A percentile compares a stretch with the other conserved stretches of the same genome.
These are phyloP conservation scores for Fopius arisanus DNA, from an alignment of 1,140 invertebrate species.

Conservation along the genomic window DNA sequence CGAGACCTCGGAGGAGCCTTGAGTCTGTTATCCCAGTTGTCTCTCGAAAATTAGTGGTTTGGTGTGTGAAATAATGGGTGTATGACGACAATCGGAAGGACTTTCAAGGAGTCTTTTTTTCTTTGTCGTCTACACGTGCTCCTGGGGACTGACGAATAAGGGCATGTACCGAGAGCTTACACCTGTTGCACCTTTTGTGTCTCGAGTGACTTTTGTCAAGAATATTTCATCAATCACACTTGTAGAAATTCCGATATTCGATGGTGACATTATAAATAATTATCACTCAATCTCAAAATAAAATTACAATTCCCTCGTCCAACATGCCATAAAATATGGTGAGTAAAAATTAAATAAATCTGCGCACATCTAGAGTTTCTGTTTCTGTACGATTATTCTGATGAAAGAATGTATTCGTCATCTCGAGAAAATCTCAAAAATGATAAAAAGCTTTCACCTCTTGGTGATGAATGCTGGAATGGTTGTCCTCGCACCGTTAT, in stretches of 20 bases:
- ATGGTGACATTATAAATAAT: too few relatives aligned
- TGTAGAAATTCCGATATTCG: neutral
- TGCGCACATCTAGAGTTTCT: too few relatives aligned
- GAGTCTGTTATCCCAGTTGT: too few relatives aligned
- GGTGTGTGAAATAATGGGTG: too few relatives aligned
- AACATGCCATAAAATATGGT: too few relatives aligned
- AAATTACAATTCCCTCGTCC: too few relatives aligned
- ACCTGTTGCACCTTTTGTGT: neutral
- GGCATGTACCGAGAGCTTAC: constrained; percentile 23
- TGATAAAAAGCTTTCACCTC: constrained; percentile 17
- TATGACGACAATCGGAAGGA: constrained; percentile 11
- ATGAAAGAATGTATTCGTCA: neutral
- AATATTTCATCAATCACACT: neutral
- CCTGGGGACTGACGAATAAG: neutral
- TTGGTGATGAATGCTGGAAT: constrained; percentile 5
- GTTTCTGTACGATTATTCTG: too few relatives aligned
- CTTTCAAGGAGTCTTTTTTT: neutral
- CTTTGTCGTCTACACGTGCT: neutral
- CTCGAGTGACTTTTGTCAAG: neutral
- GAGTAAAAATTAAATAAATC: too few relatives aligned
- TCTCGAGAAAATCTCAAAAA: neutral
- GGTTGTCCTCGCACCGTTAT: constrained; percentile 43
- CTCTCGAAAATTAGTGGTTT: too few relatives aligned
- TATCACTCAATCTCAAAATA: too few relatives aligned
- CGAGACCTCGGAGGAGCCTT: too few relatives aligned